Base-by-base conservation (phyloP, 2,888 invertebrate genomes). In the Synanthedon formicaeformis region DNA sequence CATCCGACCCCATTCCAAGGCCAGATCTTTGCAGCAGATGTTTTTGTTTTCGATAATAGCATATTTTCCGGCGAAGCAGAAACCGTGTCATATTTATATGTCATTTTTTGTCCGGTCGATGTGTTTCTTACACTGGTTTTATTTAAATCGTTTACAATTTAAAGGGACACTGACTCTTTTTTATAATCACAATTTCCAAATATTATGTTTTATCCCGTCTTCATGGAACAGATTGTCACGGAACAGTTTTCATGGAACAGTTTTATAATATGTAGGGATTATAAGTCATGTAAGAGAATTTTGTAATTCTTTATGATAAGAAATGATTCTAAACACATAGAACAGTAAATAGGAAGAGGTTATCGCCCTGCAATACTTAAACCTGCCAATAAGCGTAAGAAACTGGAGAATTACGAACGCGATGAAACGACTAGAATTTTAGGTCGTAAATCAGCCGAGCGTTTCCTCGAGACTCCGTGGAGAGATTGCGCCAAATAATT, bases 381-480 rank as follows among this genome's bases (percentile, higher is more conserved):
- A 45, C n/a, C 45, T 45, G 45, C 45, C 45, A 45, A 45, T 45
- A 45, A 45, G 13, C 45, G 45, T 13, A 45, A 45, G 45, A 45
- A 45, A 45, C 45, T 45, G n/a, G n/a, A 8, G n/a, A 13, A 45
- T 3, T 11, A 13, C n/a, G 5, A 13, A 45, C n/a, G 48, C 53
- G 50, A 51, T 23, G 50, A 55, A 54, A 56, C 48, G 50, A 51
- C 50, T 23, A 41, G 40, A 55, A 50, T 52, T 54, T 57, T 62
- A 61, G 54, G 55, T 52, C 23, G 57, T 64, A 55, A 62, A 60
- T 62, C 50, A 62, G 60, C 56, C 53, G 55, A 54, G 54, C 53
- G 41, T 2, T 34, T 3, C 12, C 45, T n/a, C 6, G 45, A 45
- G 45, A 13, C 16, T 16, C 16, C 45, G 45, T 45, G 45, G 8